A percentile compares a stretch with the other conserved stretches of the same genome.
These are phyloP conservation scores for Carlito syrichta DNA, from an alignment of 2,113 vertebrate genomes.

Conservation along the genomic window DNA sequence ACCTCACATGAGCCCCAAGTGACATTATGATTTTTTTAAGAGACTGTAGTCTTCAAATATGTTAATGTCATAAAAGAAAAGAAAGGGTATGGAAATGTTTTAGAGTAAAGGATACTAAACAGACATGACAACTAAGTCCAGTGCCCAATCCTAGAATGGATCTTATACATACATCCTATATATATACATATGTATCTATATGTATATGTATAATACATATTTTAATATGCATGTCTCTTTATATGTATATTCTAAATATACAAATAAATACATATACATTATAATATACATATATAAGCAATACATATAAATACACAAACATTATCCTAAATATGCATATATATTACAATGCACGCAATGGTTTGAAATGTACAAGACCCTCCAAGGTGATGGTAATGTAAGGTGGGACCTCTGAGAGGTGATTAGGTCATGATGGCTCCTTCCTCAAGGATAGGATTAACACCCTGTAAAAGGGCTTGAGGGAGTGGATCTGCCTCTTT, in stretches of 20 bases:
- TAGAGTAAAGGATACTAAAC: neutral
- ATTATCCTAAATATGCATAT: too few species aligned
- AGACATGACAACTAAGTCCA: neutral
- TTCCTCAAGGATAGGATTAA: too few species aligned
- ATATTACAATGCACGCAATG: too few species aligned
- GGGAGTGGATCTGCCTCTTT: neutral
- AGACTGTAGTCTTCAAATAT: neutral
- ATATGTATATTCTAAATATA: neutral
- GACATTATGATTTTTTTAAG: neutral
- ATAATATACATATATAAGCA: neutral
- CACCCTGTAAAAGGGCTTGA: neutral
- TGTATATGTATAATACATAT: too few species aligned
- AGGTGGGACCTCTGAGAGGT: too few species aligned
- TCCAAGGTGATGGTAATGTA: neutral
- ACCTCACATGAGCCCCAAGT: neutral
- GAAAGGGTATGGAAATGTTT: neutral
- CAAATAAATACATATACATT: neutral
- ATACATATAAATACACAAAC: too few species aligned
- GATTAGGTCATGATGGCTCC: too few species aligned
- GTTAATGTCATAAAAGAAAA: neutral
- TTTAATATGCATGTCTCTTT: too few species aligned
- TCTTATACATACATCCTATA: neutral
- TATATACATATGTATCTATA: neutral
- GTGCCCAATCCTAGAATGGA: neutral
- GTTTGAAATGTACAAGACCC: too few species aligned